Conservation (phyloP, 2,113 vertebrate genomes). For the Sylvietta virens region DNA sequence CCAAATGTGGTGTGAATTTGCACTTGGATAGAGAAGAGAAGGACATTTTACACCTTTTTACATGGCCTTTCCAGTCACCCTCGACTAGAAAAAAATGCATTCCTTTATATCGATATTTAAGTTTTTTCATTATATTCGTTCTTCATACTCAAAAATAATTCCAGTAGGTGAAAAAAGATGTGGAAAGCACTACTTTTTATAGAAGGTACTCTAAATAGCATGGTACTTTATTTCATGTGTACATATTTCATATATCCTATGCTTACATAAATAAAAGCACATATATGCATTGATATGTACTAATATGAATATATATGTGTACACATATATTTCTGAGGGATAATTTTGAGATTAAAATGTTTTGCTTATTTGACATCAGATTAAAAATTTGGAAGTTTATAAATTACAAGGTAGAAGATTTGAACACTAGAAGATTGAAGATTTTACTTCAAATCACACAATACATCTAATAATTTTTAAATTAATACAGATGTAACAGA, state of each 20-base stretch:
- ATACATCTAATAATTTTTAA: background rate
- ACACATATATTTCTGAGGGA: background rate
- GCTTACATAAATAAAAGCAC: background rate
- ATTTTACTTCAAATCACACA: background rate
- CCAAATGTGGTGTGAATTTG: background rate
- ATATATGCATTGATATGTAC: background rate
- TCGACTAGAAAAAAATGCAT: background rate
- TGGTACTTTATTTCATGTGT: background rate
- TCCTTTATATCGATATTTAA: background rate
- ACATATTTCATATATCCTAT: background rate
- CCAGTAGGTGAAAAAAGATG: background rate
- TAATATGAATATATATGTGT: rapidly evolving
- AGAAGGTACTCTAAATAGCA: background rate
- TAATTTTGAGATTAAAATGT: background rate
- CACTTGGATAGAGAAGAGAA: background rate
- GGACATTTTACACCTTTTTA: background rate
- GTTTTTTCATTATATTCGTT: background rate
- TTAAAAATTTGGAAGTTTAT: background rate
- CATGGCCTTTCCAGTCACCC: background rate
- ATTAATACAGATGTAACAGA: background rate
- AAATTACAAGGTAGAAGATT: background rate
- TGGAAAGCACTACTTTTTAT: background rate
- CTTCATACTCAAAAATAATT: background rate
- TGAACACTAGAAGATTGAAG: background rate
- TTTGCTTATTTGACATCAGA: background rate